A percentile compares a stretch with the other conserved stretches of the same genome.
Evolutionary conservation across 2,797 vertebrate species (phyloP).

Genomic region (Lutjanus campechanus): DNA sequence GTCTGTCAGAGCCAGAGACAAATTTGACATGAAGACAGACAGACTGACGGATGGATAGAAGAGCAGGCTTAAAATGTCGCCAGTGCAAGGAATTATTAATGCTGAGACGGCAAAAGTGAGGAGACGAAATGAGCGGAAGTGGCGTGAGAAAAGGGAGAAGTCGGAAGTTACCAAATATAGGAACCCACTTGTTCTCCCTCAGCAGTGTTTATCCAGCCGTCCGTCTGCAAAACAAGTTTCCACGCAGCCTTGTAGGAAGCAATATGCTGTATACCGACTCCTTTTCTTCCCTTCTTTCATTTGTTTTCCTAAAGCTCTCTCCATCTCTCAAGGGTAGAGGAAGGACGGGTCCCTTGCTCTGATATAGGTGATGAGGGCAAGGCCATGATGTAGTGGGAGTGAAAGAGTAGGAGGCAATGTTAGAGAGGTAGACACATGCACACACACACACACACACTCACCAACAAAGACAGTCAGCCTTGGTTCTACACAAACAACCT

Average conservation of each 20-base stretch:
- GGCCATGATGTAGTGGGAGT: slow-evolving; percentile 61
- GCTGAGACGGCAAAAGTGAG: slow-evolving; percentile 29
- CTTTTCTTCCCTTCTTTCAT: background rate
- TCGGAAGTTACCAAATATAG: slow-evolving; percentile 57
- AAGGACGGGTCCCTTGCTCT: slow-evolving; percentile 20
- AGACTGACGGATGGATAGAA: slow-evolving; percentile 16
- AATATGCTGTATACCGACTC: background rate
- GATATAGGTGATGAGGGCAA: slow-evolving; percentile 52
- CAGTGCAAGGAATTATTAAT: background rate
- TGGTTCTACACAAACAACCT: slow-evolving; percentile 8
- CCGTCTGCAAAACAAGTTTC: slow-evolving; percentile 4
- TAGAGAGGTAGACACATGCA: slow-evolving; percentile 18
- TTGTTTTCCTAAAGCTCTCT: slow-evolving; percentile 25
- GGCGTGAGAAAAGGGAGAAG: slow-evolving; percentile 1
- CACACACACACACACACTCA: slow-evolving; percentile 10
- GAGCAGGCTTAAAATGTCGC: background rate
- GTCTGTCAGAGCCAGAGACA: slow-evolving; percentile 20
- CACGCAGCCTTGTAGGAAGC: slow-evolving; percentile 6
- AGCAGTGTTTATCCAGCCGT: slow-evolving; percentile 1
- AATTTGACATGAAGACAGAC: slow-evolving; percentile 20
- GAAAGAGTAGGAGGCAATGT: slow-evolving; percentile 64
- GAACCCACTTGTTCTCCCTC: background rate
- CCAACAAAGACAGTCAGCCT: slow-evolving; percentile 30
- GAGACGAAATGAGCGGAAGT: slow-evolving; percentile 7
- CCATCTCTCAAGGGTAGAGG: slow-evolving; percentile 29